Conservation (phyloP, 2,113 vertebrate genomes). For the Delphinapterus leucas region DNA sequence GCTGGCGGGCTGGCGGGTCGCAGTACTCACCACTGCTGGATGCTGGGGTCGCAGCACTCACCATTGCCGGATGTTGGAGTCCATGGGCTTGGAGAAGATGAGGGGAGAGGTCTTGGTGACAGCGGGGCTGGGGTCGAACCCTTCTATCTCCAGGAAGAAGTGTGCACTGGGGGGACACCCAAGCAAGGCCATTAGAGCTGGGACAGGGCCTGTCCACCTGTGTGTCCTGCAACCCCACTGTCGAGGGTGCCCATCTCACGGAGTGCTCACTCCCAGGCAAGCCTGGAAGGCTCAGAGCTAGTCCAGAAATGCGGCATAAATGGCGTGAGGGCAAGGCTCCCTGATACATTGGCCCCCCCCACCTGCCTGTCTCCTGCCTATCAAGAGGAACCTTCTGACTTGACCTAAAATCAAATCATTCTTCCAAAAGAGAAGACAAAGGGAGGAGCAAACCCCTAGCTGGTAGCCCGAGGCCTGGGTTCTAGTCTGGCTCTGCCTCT, state of each 20-base stretch:
- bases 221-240: background rate
- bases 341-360: background rate
- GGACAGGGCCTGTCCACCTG: too few species aligned
- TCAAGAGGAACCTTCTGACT: background rate
- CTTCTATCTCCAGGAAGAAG: conserved; percentile 87
- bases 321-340: too few species aligned
- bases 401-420: conserved; percentile 35
- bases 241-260: accelerated
- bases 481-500: background rate
- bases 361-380: background rate
- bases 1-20: too few species aligned
- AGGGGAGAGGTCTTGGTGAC: conserved; percentile 82
- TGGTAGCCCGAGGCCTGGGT: background rate
- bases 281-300: background rate
- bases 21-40: conserved; percentile 83
- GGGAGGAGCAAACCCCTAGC: background rate
- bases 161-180: conserved; percentile 78
- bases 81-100: conserved; percentile 86
- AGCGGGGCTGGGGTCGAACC: conserved; percentile 81
- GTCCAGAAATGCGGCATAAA: background rate
- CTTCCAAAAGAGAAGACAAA: conserved; percentile 2
- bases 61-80: conserved; percentile 87
- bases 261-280: background rate
- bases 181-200: background rate
- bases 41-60: conserved; percentile 80